phyloP scores from a whole-genome alignment of 2,113 vertebrate genomes.

The Mirounga angustirostris region DNA sequence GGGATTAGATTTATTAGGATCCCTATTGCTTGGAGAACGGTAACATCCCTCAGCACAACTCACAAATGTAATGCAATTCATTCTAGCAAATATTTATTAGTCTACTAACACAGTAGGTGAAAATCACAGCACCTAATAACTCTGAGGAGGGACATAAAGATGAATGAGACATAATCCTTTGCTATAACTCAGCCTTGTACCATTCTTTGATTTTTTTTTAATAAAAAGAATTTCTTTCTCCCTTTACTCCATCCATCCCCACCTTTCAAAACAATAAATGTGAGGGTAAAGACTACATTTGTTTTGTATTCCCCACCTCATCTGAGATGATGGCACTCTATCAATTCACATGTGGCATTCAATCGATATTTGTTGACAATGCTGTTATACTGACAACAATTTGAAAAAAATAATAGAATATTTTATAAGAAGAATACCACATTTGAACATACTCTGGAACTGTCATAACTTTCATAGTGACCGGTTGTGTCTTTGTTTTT shows the following conservation, averaged over 20 bases:
- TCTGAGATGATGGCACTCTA: not conserved
- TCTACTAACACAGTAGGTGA: not conserved
- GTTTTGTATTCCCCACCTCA: not conserved
- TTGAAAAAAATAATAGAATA: constrained; percentile 4
- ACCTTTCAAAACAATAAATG: not conserved
- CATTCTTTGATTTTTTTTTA: not conserved
- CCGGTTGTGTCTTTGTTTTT: not conserved
- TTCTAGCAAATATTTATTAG: not conserved
- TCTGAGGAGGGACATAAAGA: not conserved
- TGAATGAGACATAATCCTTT: not conserved
- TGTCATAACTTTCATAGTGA: not conserved
- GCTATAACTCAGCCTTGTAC: not conserved
- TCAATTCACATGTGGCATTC: not conserved
- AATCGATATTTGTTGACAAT: not conserved
- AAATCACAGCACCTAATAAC: not conserved
- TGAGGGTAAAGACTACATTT: not conserved
- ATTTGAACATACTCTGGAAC: not conserved
- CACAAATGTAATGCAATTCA: not conserved
- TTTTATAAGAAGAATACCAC: not conserved
- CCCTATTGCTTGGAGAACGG: not conserved
- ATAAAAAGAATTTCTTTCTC: not conserved
- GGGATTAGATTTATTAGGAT: not conserved
- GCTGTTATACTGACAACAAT: not conserved
- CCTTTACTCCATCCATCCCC: not conserved
- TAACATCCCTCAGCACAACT: not conserved